phyloP scores from a whole-genome alignment of 37 sponge, comb jelly and placozoan genomes.

The Ephydatia muelleri region DNA sequence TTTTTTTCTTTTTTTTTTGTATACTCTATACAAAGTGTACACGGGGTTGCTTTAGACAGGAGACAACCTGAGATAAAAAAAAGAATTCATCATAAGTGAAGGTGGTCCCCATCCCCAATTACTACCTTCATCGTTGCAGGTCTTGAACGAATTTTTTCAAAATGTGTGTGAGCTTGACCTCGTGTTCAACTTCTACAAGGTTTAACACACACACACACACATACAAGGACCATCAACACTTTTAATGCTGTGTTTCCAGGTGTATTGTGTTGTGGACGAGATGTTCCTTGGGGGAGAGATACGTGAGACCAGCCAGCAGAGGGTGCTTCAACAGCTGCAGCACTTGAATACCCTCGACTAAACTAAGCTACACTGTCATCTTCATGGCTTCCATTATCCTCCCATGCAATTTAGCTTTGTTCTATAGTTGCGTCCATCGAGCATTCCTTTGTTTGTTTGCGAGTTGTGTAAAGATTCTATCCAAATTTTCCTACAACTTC shows the following conservation, averaged over 20 bases:
- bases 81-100: neutral
- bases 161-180: constrained; percentile 99
- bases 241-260: constrained; percentile 24
- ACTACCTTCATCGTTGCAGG: constrained; percentile 50
- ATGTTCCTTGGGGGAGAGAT: constrained; percentile 99
- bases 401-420: too few species aligned
- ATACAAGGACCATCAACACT: neutral
- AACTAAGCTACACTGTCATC: neutral
- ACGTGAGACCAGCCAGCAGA: constrained; percentile 96
- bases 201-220: constrained; percentile 20
- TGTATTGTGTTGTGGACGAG: constrained; percentile 99
- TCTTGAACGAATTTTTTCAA: constrained; percentile 97
- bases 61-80: neutral
- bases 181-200: constrained; percentile 99
- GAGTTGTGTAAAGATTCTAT: too few species aligned
- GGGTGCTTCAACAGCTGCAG: constrained; percentile 89
- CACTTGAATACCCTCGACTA: constrained; percentile 89
- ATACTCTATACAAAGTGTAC: too few species aligned
- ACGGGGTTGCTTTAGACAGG: too few species aligned
- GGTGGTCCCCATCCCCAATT: neutral
- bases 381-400: too few species aligned
- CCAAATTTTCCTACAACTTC: too few species aligned
- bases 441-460: too few species aligned
- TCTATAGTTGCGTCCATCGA: too few species aligned
- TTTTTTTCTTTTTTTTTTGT: too few species aligned